Percentiles rank a stretch among this genome's conserved stretches.
These are phyloP conservation scores for Poeciliopsis retropinna DNA, from an alignment of 2,113 vertebrate species.

Conservation along the genomic window DNA sequence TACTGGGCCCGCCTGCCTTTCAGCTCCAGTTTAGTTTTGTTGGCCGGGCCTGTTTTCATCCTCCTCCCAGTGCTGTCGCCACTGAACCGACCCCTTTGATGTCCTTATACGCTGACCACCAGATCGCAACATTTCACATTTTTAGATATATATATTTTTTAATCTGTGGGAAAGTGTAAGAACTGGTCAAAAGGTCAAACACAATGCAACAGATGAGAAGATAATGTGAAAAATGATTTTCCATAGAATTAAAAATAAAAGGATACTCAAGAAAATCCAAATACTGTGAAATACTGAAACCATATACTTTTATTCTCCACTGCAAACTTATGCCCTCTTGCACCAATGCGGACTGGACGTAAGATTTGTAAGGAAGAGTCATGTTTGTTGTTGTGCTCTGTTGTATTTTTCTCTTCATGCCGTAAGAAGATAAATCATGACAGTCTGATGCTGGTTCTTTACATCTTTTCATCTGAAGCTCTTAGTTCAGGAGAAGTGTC, in stretches of 20 bases:
- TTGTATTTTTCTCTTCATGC: not conserved
- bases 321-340: not conserved
- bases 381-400: not conserved
- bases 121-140: constrained; percentile 47
- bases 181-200: not conserved
- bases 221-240: not conserved
- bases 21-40: constrained; percentile 74
- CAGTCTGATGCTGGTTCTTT: not conserved
- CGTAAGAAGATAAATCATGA: not conserved
- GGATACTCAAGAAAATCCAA: not conserved
- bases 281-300: not conserved
- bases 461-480: not conserved
- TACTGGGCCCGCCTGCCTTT: constrained; percentile 70
- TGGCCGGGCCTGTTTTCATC: constrained; percentile 58
- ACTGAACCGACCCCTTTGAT: constrained; percentile 66
- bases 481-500: not conserved
- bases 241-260: not conserved
- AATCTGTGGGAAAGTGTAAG: not conserved
- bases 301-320: not conserved
- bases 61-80: constrained; percentile 62
- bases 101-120: constrained; percentile 69
- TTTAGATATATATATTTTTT: not conserved
- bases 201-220: not conserved
- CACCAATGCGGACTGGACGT: too few species aligned
- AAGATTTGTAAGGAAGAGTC: not conserved